phyloP scores from a whole-genome alignment of 1,140 invertebrate genomes.

The Orius laevigatus region DNA sequence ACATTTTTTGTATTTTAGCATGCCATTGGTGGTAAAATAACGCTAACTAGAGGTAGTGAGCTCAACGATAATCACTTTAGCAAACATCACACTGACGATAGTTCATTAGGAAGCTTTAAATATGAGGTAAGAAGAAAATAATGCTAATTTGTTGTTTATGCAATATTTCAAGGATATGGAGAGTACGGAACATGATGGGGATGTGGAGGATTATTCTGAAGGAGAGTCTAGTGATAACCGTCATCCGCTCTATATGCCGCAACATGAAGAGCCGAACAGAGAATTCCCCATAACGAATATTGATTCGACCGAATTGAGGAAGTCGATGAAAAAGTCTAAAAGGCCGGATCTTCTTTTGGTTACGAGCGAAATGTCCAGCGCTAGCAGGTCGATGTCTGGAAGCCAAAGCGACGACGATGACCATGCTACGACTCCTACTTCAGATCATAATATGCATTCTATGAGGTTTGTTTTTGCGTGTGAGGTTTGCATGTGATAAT shows the following conservation, averaged over 20 bases:
- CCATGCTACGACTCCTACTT: constrained; percentile 49
- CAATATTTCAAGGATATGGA: constrained; percentile 39
- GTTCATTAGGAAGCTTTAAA: constrained; percentile 49
- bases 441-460: constrained; percentile 35
- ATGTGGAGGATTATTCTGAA: constrained; percentile 72
- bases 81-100: constrained; percentile 50
- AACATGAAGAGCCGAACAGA: constrained; percentile 23
- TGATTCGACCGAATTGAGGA: constrained; percentile 64
- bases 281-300: constrained; percentile 76
- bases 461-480: constrained; percentile 2
- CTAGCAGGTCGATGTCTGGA: constrained; percentile 38
- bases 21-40: constrained; percentile 28
- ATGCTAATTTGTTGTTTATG: background rate
- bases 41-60: constrained; percentile 31
- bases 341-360: constrained; percentile 29
- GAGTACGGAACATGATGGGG: constrained; percentile 68
- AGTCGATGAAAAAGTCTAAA: constrained; percentile 54
- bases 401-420: constrained; percentile 64
- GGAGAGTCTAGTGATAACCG: constrained; percentile 37
- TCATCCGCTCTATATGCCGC: constrained; percentile 22
- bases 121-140: constrained; percentile 36
- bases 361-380: constrained; percentile 16
- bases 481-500: too few species aligned
- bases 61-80: constrained; percentile 28
- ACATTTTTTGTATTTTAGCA: constrained; percentile 23